A percentile compares a stretch with the other conserved stretches of the same genome.
Conservation (phyloP, 1,140 invertebrate species). For the Sweltsa coloradensis region DNA sequence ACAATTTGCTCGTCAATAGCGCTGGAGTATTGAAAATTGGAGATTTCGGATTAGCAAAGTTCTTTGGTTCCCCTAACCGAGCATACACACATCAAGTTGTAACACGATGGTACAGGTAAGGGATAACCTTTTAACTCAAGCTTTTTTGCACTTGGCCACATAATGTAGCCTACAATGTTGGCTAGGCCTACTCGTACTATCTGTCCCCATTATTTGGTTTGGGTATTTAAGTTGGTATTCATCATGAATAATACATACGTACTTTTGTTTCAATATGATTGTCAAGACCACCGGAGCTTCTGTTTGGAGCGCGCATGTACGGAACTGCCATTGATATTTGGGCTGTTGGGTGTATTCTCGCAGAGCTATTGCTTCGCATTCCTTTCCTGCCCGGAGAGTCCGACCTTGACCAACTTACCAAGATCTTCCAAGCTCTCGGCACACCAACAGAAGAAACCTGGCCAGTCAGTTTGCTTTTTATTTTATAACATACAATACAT, state of each 20-base stretch:
- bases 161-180: too few relatives aligned
- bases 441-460: conserved; percentile 88
- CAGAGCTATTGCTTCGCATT: conserved; percentile 80
- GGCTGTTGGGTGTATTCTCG: conserved; percentile 96
- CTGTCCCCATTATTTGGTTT: neutral
- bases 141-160: neutral
- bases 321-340: conserved; percentile 96
- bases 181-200: neutral
- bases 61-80: conserved; percentile 91
- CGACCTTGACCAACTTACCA: conserved; percentile 90
- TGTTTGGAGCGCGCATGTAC: conserved; percentile 93
- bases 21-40: conserved; percentile 91
- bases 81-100: conserved; percentile 98
- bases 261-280: too few relatives aligned
- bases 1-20: conserved; percentile 91
- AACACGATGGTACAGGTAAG: conserved; percentile 79
- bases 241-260: too few relatives aligned
- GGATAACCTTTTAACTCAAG: neutral
- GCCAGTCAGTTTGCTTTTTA: conserved; percentile 43
- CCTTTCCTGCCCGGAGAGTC: conserved; percentile 95
- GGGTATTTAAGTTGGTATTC: too few relatives aligned
- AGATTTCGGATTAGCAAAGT: conserved; percentile 97
- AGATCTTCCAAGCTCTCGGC: conserved; percentile 86
- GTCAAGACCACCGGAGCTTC: conserved; percentile 76
- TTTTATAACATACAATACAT: neutral